phyloP scores from a whole-genome alignment of 2,113 vertebrate genomes.

The Nothoprocta perdicaria region DNA sequence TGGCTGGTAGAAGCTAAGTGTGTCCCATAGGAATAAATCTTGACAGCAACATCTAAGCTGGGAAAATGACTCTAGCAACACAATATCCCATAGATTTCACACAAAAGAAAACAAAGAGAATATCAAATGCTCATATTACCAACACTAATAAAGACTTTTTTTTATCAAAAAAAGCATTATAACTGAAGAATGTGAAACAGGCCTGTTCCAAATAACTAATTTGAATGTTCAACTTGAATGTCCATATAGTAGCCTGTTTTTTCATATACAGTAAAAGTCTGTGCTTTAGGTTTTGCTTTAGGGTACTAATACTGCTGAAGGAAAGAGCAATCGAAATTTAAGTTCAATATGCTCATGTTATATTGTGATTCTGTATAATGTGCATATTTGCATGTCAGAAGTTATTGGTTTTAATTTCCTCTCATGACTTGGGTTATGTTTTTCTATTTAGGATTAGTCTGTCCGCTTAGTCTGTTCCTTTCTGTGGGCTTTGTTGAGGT shows the following conservation, averaged over 20 bases:
- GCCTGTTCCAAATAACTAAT: not conserved
- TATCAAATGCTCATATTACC: not conserved
- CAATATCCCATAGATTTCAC: not conserved
- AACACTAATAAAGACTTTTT: not conserved
- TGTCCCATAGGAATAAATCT: not conserved
- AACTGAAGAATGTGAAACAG: not conserved
- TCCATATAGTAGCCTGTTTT: not conserved
- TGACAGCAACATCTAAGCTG: not conserved
- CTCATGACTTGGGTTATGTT: not conserved
- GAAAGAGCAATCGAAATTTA: not conserved
- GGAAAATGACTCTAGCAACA: constrained; percentile 19
- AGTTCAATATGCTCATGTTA: not conserved
- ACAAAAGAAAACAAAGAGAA: not conserved
- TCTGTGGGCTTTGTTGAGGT: not conserved
- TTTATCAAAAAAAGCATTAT: not conserved
- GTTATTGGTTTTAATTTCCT: not conserved
- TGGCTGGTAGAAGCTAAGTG: not conserved
- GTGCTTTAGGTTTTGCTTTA: not conserved
- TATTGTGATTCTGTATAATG: not conserved
- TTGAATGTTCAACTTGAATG: not conserved
- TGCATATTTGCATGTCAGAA: not conserved
- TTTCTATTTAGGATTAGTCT: not conserved
- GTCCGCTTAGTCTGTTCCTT: not conserved
- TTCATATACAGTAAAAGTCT: not conserved
- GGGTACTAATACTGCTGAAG: not conserved